Base-by-base conservation (phyloP, 2,888 invertebrate genomes). In the Scrobipalpa costella region DNA sequence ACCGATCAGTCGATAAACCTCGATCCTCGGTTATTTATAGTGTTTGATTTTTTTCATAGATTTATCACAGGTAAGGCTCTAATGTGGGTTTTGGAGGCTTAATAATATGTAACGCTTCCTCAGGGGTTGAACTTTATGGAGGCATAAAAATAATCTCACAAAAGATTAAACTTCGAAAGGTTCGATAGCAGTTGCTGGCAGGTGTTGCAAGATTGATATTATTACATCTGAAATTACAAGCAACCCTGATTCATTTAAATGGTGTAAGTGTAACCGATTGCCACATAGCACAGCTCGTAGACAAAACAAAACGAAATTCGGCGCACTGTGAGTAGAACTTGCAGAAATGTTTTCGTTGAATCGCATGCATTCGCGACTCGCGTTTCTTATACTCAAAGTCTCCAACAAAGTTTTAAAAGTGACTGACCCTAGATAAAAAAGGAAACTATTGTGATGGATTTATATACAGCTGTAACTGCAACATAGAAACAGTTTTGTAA, bases 261-360 rank as follows among this genome's bases (percentile, higher is more conserved):
- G 19, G 19, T 13, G 19, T 21, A 52, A 52, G 13, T 52, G 65
- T 44, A 52, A 58, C 40, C 40, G 27, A 63, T 50, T 11, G 15
- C 55, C 34, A 15, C 55, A 55, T 55, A 17, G 55, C 55, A 7
- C 33, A n/a, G 52, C 27, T 15, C 27, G 33, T 75, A 86, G 84
- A 78, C 84, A 80, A 76, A 85, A 85, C 83, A 85, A 73, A 73
- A 71, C 66, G 65, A 66, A 63, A 72, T 84, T 83, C 72, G 78
- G 78, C 73, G 73, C 47, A 17, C 9, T 15, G 13, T 15, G 13
- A 33, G 19, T 49, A 1, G 74, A 79, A 68, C 64, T 66, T 70
- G 66, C 69, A 82, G 83, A 81, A 85, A 82, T 79, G 75, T 70
- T 66, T 81, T 80, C 81, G 74, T 69, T 76, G 78, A 81, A 82